Conservation (phyloP, 1,140 invertebrate genomes). For the Calycopis cecrops region DNA sequence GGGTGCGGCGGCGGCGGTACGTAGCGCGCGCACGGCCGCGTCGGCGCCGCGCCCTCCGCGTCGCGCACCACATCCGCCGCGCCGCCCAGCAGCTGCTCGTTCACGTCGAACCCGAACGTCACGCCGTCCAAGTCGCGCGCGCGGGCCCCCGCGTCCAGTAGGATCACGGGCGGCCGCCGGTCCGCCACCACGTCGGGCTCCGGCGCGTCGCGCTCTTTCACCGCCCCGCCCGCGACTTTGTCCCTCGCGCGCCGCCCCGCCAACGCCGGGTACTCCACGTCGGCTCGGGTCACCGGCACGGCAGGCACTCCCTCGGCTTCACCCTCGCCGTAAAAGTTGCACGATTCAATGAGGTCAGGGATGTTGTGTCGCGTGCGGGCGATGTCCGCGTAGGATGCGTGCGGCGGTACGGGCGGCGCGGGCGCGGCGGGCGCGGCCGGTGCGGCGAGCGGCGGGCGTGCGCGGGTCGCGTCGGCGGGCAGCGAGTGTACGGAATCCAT, state of each 20-base stretch:
- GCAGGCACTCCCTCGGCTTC: slow-evolving; percentile 27
- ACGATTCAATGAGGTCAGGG: slow-evolving; percentile 69
- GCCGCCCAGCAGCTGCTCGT: slow-evolving; percentile 77
- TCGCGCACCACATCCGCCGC: slow-evolving; percentile 30
- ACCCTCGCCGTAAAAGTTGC: slow-evolving; percentile 53
- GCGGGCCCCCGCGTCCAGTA: slow-evolving; percentile 74
- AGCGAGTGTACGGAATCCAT: slow-evolving; percentile 84
- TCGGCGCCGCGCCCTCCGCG: slow-evolving; percentile 22
- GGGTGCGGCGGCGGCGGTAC: slow-evolving; percentile 31
- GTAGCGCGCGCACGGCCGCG: slow-evolving; percentile 32
- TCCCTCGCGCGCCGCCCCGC: slow-evolving; percentile 25
- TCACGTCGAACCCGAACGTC: slow-evolving; percentile 82
- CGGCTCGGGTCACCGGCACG: slow-evolving; percentile 23
- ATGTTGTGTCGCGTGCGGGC: slow-evolving; percentile 76
- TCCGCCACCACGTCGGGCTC: slow-evolving; percentile 58
- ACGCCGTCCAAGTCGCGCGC: slow-evolving; percentile 75
- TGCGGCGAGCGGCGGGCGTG: slow-evolving; percentile 21
- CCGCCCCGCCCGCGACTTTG: slow-evolving; percentile 22
- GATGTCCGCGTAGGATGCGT: slow-evolving; percentile 85
- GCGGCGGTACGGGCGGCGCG: slow-evolving; percentile 67
- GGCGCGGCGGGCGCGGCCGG: slow-evolving; percentile 18
- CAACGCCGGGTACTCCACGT: slow-evolving; percentile 42
- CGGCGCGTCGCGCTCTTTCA: slow-evolving; percentile 31
- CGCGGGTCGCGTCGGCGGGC: slow-evolving; percentile 76
- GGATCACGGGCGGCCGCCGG: slow-evolving; percentile 78